Percentiles rank a stretch among this genome's conserved stretches.
These are phyloP conservation scores for Ovis canadensis DNA, from an alignment of 2,113 vertebrate genomes.

Conservation along the genomic window DNA sequence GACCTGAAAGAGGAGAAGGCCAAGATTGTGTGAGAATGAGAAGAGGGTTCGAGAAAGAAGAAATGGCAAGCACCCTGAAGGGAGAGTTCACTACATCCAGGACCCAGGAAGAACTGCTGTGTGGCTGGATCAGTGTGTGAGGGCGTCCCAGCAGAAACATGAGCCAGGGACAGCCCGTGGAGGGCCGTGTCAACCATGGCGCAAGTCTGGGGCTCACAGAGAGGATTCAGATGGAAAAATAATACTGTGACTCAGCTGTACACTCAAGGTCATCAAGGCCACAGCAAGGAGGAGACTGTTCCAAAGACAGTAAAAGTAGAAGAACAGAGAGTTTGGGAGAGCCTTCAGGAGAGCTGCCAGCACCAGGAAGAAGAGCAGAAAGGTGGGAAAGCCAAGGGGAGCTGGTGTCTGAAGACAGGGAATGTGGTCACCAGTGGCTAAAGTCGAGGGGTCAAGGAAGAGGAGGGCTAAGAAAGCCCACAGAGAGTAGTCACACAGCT, in stretches of 20 bases:
- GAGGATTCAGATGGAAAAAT: not conserved
- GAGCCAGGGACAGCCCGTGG: not conserved
- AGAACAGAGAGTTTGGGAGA: not conserved
- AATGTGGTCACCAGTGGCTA: not conserved
- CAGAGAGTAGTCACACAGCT: not conserved
- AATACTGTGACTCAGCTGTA: accelerated
- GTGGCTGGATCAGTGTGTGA: not conserved
- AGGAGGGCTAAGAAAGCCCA: not conserved
- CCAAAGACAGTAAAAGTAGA: not conserved
- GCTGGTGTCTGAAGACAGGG: not conserved
- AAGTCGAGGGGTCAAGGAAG: not conserved
- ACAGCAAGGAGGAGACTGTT: not conserved
- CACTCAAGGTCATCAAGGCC: not conserved
- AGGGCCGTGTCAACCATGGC: accelerated
- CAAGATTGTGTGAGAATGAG: no score
- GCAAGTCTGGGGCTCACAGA: not conserved
- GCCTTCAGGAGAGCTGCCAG: not conserved
- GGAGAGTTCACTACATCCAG: not conserved
- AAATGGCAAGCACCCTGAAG: not conserved
- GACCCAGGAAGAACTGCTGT: not conserved
- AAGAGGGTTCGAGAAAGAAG: not conserved
- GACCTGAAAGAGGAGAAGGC: not conserved
- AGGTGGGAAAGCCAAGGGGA: not conserved
- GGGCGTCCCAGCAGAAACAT: not conserved
- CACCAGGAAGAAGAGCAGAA: not conserved